A percentile compares a stretch with the other conserved stretches of the same genome.
phyloP scores from a whole-genome alignment of 2,888 invertebrate species.

The Dryobotodes eremita region DNA sequence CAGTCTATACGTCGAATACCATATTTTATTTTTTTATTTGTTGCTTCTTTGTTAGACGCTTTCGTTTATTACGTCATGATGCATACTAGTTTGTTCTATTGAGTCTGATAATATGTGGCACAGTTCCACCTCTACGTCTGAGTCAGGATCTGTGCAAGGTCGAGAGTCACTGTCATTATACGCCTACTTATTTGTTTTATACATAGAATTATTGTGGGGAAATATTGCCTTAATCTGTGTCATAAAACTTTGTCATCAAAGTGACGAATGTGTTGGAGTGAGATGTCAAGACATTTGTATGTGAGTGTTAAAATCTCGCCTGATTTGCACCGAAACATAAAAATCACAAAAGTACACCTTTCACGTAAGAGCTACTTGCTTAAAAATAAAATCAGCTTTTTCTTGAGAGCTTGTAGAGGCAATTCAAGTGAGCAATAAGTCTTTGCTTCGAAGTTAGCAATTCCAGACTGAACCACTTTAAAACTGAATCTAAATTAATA shows the following conservation, averaged over 20 bases:
- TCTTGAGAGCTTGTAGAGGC: constrained; percentile 6
- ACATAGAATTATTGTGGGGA: constrained; percentile 12
- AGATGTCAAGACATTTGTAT: background rate
- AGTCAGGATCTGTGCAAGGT: constrained; percentile 49
- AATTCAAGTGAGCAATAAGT: constrained; percentile 1
- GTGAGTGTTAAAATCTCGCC: background rate
- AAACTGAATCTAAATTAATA: background rate
- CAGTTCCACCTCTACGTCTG: constrained; percentile 18
- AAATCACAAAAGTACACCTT: background rate
- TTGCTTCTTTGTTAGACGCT: constrained; percentile 6
- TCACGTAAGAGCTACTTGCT: background rate
- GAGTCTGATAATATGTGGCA: constrained; percentile 14
- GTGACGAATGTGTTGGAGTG: constrained; percentile 2
- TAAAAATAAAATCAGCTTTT: background rate
- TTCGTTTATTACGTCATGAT: constrained; percentile 25
- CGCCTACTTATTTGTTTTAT: constrained; percentile 30
- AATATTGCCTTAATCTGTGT: constrained; percentile 17
- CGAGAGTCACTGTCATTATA: constrained; percentile 31
- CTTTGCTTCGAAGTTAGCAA: background rate
- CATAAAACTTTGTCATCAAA: constrained; percentile 5
- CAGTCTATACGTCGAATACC: constrained; percentile 9
- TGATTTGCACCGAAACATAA: background rate
- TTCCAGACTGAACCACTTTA: background rate
- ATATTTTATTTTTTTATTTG: constrained; percentile 19
- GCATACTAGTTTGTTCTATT: constrained; percentile 9